Base-by-base conservation (phyloP, 2,888 invertebrate species). In the Camptogramma bilineatum region DNA sequence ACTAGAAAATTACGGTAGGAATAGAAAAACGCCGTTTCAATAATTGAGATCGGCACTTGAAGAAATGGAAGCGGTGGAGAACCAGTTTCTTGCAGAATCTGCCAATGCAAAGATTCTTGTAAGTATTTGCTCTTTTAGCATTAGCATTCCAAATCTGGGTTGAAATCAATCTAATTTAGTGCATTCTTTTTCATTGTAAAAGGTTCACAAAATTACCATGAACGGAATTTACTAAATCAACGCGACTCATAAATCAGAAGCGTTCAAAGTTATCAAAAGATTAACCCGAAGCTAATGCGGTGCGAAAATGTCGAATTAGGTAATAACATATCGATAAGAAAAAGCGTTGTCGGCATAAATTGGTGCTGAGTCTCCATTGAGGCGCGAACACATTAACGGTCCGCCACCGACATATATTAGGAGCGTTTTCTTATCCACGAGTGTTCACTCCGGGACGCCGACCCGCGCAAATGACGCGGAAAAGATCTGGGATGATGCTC, bases 401-500 rank as follows among this genome's bases (percentile, higher is more conserved):
- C 80, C 77, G 74, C 74, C 71, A 70, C 72, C 73, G 77, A 78
- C 79, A 76, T 79, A 79, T 78, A 80, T 81, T 76, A 80, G 76
- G 72, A 76, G 75, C 75, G 73, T 73, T 77, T 80, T 80, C 82
- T 86, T 86, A 82, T 81, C 83, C 82, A 71, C 54, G 75, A 80
- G 81, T 74, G 64, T 64, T 83, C 77, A 81, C 80, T 77, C 82
- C 80, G 79, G 71, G 81, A 48, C 48, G 21, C 82, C 79, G 82
- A 82, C 78, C 84, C 81, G 80, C 70, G 82, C 79, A 87, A 90
- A 91, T 91, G 91, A 87, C 78, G 84, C 77, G 88, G 90, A 91
- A 91, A 87, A 85, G 85, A 86, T 84, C 84, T 79, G 81, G 80
- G 76, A 81, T 80, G 83, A 84, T 83, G 83, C 84, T 73, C 84